Evolutionary conservation across 2,888 invertebrate species (phyloP).

Genomic region (Trypoxylon attenuatum): DNA sequence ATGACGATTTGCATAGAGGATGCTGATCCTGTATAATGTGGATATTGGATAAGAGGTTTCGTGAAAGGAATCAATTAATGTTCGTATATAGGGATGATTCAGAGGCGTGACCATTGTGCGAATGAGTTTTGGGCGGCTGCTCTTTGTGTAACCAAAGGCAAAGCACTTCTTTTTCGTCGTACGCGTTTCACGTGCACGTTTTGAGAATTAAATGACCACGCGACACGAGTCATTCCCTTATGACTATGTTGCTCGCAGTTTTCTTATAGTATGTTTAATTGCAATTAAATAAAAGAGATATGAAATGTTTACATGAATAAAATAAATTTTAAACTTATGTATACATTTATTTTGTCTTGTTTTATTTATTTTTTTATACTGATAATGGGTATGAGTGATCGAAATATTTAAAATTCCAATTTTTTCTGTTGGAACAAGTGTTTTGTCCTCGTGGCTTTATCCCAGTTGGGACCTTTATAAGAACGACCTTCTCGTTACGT

Average conservation of each 20-base stretch:
- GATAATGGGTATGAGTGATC: no score
- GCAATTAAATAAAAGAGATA: no score
- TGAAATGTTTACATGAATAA: no score
- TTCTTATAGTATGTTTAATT: no score
- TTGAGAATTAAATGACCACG: constrained; percentile 6
- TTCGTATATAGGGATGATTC: constrained; percentile 17
- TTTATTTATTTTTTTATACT: no score
- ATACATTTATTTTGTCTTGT: no score
- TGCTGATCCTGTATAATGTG: constrained; percentile 35
- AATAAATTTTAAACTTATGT: no score
- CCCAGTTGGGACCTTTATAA: constrained; percentile 34
- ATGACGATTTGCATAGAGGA: constrained; percentile 48
- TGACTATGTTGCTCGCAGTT: no score
- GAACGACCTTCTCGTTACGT: constrained; percentile 24
- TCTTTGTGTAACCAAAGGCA: not conserved
- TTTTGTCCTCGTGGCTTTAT: not conserved
- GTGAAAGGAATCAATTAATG: constrained; percentile 35
- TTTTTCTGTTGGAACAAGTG: not conserved
- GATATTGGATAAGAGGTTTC: constrained; percentile 16
- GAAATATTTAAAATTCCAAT: no score
- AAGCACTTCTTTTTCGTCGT: not conserved
- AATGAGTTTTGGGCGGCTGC: not conserved
- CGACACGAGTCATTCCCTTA: not conserved
- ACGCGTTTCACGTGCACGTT: not conserved
- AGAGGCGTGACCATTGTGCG: constrained; percentile 6